A percentile compares a stretch with the other conserved stretches of the same genome.
Conservation (phyloP, 2,113 vertebrate species). For the Dryoscopus gambensis region DNA sequence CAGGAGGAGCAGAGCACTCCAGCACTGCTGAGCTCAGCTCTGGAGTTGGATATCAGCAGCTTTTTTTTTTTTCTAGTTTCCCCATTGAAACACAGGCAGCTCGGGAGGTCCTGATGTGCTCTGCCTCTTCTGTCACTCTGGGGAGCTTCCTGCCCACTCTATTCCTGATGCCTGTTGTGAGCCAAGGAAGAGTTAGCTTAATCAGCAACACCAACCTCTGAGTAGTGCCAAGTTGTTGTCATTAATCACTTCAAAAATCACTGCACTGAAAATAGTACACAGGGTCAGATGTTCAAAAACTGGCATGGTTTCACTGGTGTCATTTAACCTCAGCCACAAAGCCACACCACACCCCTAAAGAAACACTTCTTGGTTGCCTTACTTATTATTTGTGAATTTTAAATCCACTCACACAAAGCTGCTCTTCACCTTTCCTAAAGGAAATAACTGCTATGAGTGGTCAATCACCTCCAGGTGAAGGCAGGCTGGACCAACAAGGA, state of each 20-base stretch:
- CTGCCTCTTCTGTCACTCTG: not conserved
- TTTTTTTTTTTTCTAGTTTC: not conserved
- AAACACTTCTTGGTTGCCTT: not conserved
- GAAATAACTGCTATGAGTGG: not conserved
- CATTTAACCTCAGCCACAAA: not conserved
- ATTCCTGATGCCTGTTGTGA: slow-evolving; percentile 1
- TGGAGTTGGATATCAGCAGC: not conserved
- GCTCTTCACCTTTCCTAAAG: not conserved
- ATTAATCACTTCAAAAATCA: slow-evolving; percentile 29
- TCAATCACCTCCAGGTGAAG: not conserved
- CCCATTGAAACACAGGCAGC: not conserved
- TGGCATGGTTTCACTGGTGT: not conserved
- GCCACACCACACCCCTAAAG: not conserved
- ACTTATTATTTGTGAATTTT: not conserved
- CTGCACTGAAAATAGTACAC: slow-evolving; percentile 2
- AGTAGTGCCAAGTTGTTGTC: slow-evolving; percentile 23
- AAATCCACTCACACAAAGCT: not conserved
- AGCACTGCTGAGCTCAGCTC: slow-evolving; percentile 7
- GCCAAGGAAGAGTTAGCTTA: slow-evolving; percentile 43
- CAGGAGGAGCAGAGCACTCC: not conserved
- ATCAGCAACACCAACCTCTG: slow-evolving; percentile 30
- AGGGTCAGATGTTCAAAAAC: slow-evolving; percentile 13
- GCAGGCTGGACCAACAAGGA: not conserved
- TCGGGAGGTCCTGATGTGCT: not conserved
- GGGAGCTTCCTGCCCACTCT: slow-evolving; percentile 13